Percentiles rank a stretch among this genome's conserved stretches.
phyloP scores from a whole-genome alignment of 2,797 vertebrate species.

The Enteromius fasciolatus region DNA sequence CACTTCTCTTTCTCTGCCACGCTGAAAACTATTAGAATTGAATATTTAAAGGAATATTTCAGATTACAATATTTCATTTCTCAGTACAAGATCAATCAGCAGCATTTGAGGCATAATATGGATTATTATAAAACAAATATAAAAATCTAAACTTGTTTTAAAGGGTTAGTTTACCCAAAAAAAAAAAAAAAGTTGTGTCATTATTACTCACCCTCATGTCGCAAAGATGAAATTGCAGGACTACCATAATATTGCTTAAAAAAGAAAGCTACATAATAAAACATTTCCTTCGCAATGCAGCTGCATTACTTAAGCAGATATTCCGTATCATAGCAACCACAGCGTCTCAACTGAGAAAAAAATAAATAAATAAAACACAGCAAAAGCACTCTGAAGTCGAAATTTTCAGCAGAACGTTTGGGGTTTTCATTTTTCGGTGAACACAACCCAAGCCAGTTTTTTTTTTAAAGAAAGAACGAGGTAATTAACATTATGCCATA shows the following conservation, averaged over 20 bases:
- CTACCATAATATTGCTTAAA: background rate
- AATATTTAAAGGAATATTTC: constrained; percentile 4
- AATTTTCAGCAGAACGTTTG: too few relatives aligned
- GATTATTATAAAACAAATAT: background rate
- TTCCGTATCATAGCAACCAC: too few relatives aligned
- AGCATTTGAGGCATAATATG: background rate
- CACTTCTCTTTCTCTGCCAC: background rate
- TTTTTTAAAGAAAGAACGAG: too few relatives aligned
- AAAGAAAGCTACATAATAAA: background rate
- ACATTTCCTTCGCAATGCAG: background rate
- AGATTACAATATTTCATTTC: background rate
- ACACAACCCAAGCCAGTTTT: background rate
- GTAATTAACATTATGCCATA: background rate
- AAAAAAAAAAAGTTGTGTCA: too few relatives aligned
- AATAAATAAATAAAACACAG: background rate
- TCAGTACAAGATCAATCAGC: background rate
- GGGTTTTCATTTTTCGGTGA: background rate
- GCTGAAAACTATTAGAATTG: background rate
- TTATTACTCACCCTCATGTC: too few relatives aligned
- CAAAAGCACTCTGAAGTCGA: background rate
- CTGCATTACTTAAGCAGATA: too few relatives aligned
- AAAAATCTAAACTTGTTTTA: too few relatives aligned
- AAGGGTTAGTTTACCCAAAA: too few relatives aligned
- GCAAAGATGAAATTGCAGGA: background rate
- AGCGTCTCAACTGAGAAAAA: too few relatives aligned